Conservation (phyloP, 2,888 invertebrate genomes). For the Pterostichus niger region DNA sequence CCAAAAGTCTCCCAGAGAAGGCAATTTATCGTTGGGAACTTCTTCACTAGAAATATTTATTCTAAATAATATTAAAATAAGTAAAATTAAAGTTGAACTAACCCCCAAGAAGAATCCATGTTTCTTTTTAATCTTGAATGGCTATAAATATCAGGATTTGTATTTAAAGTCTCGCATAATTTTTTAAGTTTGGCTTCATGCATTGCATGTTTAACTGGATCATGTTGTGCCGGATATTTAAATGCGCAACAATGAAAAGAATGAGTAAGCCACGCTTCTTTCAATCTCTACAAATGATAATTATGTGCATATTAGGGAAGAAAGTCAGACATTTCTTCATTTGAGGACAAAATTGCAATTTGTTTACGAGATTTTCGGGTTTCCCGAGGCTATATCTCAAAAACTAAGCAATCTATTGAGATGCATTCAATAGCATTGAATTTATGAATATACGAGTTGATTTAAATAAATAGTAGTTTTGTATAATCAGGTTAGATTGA, state of each 20-base stretch:
- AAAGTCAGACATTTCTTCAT: not conserved
- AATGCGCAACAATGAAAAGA: conserved; percentile 96
- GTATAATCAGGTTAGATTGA: no score
- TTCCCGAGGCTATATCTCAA: no score
- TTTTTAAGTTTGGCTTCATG: conserved; percentile 79
- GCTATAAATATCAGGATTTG: not conserved
- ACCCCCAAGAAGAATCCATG: conserved; percentile 46
- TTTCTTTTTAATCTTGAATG: conserved; percentile 41
- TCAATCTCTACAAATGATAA: conserved; percentile 79
- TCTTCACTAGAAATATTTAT: conserved; percentile 12
- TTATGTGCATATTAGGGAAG: not conserved
- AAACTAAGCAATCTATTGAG: no score
- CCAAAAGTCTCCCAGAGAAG: conserved; percentile 31
- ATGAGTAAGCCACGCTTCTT: conserved; percentile 87
- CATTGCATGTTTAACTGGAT: conserved; percentile 84
- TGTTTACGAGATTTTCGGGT: no score
- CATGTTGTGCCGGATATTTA: conserved; percentile 88
- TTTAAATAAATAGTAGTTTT: no score
- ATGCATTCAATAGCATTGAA: no score
- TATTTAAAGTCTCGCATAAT: conserved; percentile 70
- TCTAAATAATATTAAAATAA: not conserved
- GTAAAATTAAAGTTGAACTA: conserved; percentile 8
- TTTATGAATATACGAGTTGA: no score
- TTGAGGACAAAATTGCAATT: not conserved
- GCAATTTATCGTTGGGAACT: not conserved